A percentile compares a stretch with the other conserved stretches of the same genome.
Evolutionary conservation across 1,140 invertebrate species (phyloP).

Genomic region (Stegodyphus mimosarum): DNA sequence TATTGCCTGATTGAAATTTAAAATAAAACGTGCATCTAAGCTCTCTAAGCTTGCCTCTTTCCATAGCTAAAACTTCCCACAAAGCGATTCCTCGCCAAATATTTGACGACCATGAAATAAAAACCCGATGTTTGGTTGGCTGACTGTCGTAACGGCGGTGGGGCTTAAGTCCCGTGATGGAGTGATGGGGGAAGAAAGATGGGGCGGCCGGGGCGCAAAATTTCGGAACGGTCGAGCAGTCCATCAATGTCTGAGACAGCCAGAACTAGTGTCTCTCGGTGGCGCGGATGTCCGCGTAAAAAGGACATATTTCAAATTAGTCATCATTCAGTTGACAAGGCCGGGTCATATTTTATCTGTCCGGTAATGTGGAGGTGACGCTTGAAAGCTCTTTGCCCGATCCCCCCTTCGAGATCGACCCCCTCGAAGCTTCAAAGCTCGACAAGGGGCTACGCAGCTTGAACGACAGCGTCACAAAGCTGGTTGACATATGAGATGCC

Average conservation of each 20-base stretch:
- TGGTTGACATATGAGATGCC: conserved; percentile 59
- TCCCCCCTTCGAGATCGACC: not conserved
- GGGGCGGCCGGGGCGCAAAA: not conserved
- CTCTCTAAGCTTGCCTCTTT: not conserved
- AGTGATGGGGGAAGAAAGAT: conserved; percentile 30
- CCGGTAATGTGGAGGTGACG: conserved; percentile 60
- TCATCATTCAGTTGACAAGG: conserved; percentile 60
- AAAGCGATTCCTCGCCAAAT: conserved; percentile 33
- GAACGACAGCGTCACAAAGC: conserved; percentile 36
- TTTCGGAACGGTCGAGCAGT: conserved; percentile 41
- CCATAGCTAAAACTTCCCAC: not conserved
- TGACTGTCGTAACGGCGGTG: conserved; percentile 13
- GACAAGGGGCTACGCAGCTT: not conserved
- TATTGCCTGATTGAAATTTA: no score
- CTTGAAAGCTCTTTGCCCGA: conserved; percentile 31
- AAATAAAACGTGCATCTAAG: no score
- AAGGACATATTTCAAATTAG: conserved; percentile 62
- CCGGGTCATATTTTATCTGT: conserved; percentile 61
- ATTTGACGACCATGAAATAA: conserved; percentile 14
- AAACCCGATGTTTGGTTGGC: conserved; percentile 38
- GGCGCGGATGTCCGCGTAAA: conserved; percentile 56
- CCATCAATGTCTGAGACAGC: conserved; percentile 58
- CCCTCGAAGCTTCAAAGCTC: not conserved
- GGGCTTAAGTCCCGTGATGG: conserved; percentile 44
- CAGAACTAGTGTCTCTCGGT: conserved; percentile 54